These are phyloP conservation scores for Cheilosia grossa DNA, from an alignment of 2,888 invertebrate genomes.

Conservation along the genomic window DNA sequence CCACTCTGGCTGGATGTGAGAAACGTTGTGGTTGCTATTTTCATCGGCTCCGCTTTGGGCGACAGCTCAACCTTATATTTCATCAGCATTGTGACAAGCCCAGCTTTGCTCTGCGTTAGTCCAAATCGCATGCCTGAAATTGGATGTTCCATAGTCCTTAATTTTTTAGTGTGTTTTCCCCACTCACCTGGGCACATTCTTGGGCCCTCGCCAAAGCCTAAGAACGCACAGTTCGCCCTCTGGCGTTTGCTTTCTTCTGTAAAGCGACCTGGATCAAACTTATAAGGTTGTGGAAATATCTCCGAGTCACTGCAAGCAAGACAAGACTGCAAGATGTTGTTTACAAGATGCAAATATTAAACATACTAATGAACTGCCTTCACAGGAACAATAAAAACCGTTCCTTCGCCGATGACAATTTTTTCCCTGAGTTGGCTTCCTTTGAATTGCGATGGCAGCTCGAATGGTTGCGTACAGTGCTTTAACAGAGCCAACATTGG, in stretches of 20 bases:
- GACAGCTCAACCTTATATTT: constrained; percentile 76
- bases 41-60: constrained; percentile 41
- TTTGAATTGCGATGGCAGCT: constrained; percentile 75
- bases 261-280: constrained; percentile 78
- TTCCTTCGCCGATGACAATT: constrained; percentile 72
- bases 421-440: constrained; percentile 21
- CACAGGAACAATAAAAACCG: constrained; percentile 78
- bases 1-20: constrained; percentile 77
- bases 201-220: constrained; percentile 79
- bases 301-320: constrained; percentile 76
- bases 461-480: constrained; percentile 77
- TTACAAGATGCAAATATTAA: not conserved
- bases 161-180: no score
- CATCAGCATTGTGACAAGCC: constrained; percentile 76
- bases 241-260: constrained; percentile 53
- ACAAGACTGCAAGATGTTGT: not conserved
- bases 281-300: constrained; percentile 76
- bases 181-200: constrained; percentile 79
- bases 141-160: not conserved
- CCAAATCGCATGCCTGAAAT: constrained; percentile 78
- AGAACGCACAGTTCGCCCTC: constrained; percentile 75
- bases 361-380: constrained; percentile 79
- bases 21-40: constrained; percentile 77
- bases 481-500: constrained; percentile 79
- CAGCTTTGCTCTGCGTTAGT: constrained; percentile 78